A percentile compares a stretch with the other conserved stretches of the same genome.
Conservation (phyloP, 2,797 vertebrate genomes). For the Liparis tanakae region DNA sequence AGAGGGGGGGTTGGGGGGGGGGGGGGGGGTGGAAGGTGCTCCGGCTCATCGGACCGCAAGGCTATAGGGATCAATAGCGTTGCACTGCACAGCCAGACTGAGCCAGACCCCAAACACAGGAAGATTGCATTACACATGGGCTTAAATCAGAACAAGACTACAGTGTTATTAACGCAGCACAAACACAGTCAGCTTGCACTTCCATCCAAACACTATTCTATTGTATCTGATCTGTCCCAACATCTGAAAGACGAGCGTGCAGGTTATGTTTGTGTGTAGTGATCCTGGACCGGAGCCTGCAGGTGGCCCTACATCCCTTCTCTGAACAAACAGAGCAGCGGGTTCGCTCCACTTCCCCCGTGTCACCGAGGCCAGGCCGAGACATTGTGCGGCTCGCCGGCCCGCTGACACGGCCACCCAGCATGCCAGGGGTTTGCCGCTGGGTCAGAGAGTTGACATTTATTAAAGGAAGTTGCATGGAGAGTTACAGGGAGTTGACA, state of each 20-base stretch:
- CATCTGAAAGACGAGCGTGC: slow-evolving; percentile 21
- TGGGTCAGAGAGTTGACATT: slow-evolving; percentile 75
- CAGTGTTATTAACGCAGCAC: slow-evolving; percentile 37
- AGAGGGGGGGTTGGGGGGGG: slow-evolving; percentile 44
- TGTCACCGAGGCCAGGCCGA: slow-evolving; percentile 70
- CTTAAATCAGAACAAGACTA: slow-evolving; percentile 54
- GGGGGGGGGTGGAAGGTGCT: slow-evolving; percentile 61
- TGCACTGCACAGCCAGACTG: slow-evolving; percentile 66
- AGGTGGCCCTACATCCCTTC: slow-evolving; percentile 65
- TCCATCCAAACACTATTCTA: background rate
- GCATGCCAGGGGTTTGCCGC: slow-evolving; percentile 64
- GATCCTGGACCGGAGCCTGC: slow-evolving; percentile 64
- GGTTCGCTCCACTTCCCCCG: slow-evolving; percentile 58
- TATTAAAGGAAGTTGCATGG: slow-evolving; percentile 76
- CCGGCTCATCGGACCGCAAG: slow-evolving; percentile 76
- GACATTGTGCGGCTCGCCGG: slow-evolving; percentile 69
- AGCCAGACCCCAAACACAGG: slow-evolving; percentile 76
- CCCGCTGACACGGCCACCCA: slow-evolving; percentile 66
- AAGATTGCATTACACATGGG: slow-evolving; percentile 75
- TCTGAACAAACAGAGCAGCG: slow-evolving; percentile 73
- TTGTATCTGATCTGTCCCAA: slow-evolving; percentile 3
- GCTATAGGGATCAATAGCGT: slow-evolving; percentile 76
- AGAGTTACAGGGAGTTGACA: slow-evolving; percentile 72
- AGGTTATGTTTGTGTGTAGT: slow-evolving; percentile 57
- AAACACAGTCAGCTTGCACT: slow-evolving; percentile 49